A percentile compares a stretch with the other conserved stretches of the same genome.
These are phyloP conservation scores for Cichlasoma orientale DNA, from an alignment of 2,797 vertebrate species.

Conservation along the genomic window DNA sequence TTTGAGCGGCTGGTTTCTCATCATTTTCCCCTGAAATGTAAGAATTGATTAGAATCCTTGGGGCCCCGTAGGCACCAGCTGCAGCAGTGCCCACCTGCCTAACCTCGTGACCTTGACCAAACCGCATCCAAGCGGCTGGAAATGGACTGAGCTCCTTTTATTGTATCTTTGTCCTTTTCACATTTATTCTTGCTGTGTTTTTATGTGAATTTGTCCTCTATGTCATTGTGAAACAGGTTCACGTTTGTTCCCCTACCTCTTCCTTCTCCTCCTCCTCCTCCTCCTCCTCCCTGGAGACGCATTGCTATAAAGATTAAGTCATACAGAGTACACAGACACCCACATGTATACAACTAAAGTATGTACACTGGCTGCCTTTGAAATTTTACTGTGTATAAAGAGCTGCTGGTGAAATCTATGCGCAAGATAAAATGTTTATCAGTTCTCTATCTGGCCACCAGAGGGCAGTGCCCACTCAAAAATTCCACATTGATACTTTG, in stretches of 20 bases:
- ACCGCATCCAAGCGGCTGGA: slow-evolving; percentile 23
- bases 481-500: slow-evolving; percentile 12
- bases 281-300: slow-evolving; percentile 42
- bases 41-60: slow-evolving; percentile 77
- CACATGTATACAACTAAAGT: not conserved
- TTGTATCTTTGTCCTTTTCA: slow-evolving; percentile 18
- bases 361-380: slow-evolving; percentile 1
- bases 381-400: slow-evolving; percentile 10
- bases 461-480: slow-evolving; percentile 73
- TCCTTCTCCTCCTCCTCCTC: too few relatives aligned
- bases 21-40: slow-evolving; percentile 78
- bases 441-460: slow-evolving; percentile 43
- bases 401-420: not conserved
- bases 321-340: not conserved
- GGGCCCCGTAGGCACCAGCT: slow-evolving; percentile 67
- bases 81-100: slow-evolving; percentile 51
- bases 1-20: slow-evolving; percentile 73
- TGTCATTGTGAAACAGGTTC: slow-evolving; percentile 31
- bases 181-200: slow-evolving; percentile 26
- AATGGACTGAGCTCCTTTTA: not conserved
- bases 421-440: rapidly evolving
- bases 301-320: slow-evolving; percentile 16
- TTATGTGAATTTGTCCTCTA: slow-evolving; percentile 60
- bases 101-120: slow-evolving; percentile 70
- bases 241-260: slow-evolving; percentile 18